phyloP scores from a whole-genome alignment of 2,113 vertebrate species.

The Salminus brasiliensis region DNA sequence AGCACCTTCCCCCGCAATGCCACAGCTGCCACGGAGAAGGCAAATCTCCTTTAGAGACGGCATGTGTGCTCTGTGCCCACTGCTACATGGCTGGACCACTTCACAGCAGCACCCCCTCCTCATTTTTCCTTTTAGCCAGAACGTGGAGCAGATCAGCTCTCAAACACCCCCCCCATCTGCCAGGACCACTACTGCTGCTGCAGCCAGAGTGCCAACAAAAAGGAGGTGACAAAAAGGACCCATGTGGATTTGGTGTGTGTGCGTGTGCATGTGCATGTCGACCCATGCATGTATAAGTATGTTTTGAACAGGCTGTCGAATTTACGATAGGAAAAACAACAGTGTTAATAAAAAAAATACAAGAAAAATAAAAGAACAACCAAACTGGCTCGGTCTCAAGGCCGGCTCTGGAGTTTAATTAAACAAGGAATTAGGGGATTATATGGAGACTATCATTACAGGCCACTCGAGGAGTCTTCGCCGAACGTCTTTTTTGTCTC shows the following conservation, averaged over 20 bases:
- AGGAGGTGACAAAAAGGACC: conserved; percentile 35
- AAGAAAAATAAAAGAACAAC: conserved; percentile 74
- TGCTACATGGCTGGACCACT: conserved; percentile 51
- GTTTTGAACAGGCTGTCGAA: conserved; percentile 9
- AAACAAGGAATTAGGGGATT: conserved; percentile 90
- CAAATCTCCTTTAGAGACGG: conserved; percentile 53
- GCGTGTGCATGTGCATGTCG: conserved; percentile 1
- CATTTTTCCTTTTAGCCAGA: conserved; percentile 27
- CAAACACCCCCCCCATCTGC: conserved; percentile 29
- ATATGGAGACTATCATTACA: conserved; percentile 84
- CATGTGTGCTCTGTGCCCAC: conserved; percentile 31
- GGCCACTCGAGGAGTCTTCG: conserved; percentile 79
- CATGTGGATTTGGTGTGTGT: conserved; percentile 8
- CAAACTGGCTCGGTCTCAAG: conserved; percentile 76
- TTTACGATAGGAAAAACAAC: conserved; percentile 66
- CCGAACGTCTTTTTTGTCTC: conserved; percentile 78
- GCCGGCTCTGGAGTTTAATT: conserved; percentile 84
- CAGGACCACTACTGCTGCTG: conserved; percentile 19
- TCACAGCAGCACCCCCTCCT: conserved; percentile 27
- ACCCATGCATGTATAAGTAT: conserved; percentile 33
- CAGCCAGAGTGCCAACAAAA: conserved; percentile 38
- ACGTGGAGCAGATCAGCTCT: conserved; percentile 30
- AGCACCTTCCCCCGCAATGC: conserved; percentile 49
- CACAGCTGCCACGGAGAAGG: conserved; percentile 42
- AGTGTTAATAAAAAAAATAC: conserved; percentile 64